phyloP scores from a whole-genome alignment of 1,140 invertebrate species.

The Drosophila kepulauana region DNA sequence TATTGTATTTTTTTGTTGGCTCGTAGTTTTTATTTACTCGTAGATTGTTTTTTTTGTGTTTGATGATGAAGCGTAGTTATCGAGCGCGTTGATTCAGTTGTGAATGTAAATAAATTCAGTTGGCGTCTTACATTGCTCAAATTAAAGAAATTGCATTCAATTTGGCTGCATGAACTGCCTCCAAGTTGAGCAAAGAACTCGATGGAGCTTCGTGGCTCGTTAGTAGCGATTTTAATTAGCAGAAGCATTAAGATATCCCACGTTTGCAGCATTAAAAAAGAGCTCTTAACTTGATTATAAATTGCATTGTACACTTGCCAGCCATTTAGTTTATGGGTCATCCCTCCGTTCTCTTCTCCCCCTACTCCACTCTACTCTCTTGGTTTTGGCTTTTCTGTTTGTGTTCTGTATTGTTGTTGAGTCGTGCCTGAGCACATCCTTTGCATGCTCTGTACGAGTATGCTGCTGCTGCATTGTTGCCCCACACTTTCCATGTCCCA shows the following conservation, averaged over 20 bases:
- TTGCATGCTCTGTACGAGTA: constrained; percentile 7
- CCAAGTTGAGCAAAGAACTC: background rate
- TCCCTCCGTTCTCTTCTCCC: constrained; percentile 2
- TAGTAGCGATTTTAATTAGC: constrained; percentile 54
- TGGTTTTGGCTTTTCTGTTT: constrained; percentile 7
- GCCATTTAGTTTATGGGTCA: constrained; percentile 49
- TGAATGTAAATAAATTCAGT: constrained; percentile 54
- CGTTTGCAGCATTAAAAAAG: constrained; percentile 25
- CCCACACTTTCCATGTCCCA: constrained; percentile 51
- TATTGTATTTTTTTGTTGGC: constrained; percentile 9
- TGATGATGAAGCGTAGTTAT: constrained; percentile 38
- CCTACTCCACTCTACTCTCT: background rate
- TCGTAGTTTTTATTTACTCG: constrained; percentile 28
- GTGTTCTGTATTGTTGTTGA: constrained; percentile 10
- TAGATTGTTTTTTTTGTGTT: constrained; percentile 27
- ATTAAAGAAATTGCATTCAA: background rate
- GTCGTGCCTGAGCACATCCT: constrained; percentile 29
- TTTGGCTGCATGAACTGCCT: background rate
- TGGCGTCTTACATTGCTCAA: constrained; percentile 8
- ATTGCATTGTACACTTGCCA: constrained; percentile 47
- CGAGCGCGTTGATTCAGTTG: constrained; percentile 44
- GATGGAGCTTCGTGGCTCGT: constrained; percentile 11
- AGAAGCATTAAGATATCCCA: constrained; percentile 51
- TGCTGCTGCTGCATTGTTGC: constrained; percentile 6
- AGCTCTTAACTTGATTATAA: constrained; percentile 45